Evolutionary conservation across 2,797 vertebrate genomes (phyloP), one percentile per base, ranked within the genome.

Genomic region (Odontamblyopus rebecca): DNA sequence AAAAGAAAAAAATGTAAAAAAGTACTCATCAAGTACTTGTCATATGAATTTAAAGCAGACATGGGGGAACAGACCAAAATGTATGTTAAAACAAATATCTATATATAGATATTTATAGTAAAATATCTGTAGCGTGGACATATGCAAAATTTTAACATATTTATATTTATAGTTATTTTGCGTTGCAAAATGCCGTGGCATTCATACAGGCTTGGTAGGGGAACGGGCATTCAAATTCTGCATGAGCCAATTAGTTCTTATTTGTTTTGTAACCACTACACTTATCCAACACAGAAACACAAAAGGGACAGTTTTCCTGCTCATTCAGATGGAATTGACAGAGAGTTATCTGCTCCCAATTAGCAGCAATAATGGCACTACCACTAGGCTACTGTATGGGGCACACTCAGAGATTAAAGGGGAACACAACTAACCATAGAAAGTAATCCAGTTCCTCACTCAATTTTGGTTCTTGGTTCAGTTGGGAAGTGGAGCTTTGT

Each of bases 281-380:
- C n/a, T 4, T 12, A 26, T 27, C 56, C 23, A 26, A 13, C 23
- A 19, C 6, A 7, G 16, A 27, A 51, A 62, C 27, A 38, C 30
- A 73, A 32, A 6, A 61, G 15, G 15, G 1, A 9, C 32, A 38
- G 61, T 62, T 62, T 61, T 32, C 60, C 60, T 61, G 60, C 6
- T 61, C 60, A 23, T 62, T 62, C 32, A 19, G 30, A 35, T 61
- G 57, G 32, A 35, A 61, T 7, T 61, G 16, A 50, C 44, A 9
- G 35, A 78, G 41, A 54, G 51, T 77, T 41, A 64, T 30, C 54
- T 59, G 54, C 61, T 75, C 44, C 50, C 61, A 54, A 18, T 35
- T 67, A 48, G 11, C 23, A 8, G 5, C 38, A 64, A 48, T 64
- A 26, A 64, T 64, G 62, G 19, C 35, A 38, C 35, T 32, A 18